Percentiles rank a stretch among this genome's conserved stretches.
phyloP scores from a whole-genome alignment of 2,888 invertebrate genomes.

The Zhuqinia jingwanae region DNA sequence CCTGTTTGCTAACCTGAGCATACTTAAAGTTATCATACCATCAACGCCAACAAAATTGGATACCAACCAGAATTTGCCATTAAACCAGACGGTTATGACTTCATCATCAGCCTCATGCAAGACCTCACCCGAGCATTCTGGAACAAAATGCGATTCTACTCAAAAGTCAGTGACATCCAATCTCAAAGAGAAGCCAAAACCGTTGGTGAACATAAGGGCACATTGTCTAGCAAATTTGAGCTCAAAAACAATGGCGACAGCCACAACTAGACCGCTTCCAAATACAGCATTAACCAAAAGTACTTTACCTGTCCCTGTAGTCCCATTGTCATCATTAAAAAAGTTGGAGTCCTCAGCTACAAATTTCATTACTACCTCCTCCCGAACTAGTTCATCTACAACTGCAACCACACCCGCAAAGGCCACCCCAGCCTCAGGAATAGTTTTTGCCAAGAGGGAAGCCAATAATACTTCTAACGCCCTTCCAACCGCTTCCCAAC shows the following conservation, averaged over 20 bases:
- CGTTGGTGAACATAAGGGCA: conserved; percentile 40
- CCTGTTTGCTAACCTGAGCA: background rate
- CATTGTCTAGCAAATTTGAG: conserved; percentile 16
- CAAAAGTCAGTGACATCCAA: background rate
- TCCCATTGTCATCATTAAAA: background rate
- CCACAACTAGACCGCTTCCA: background rate
- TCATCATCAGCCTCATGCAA: background rate
- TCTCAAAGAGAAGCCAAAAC: background rate
- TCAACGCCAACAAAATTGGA: conserved; percentile 55
- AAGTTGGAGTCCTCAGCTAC: background rate
- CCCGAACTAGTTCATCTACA: too few relatives aligned
- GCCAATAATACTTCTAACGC: background rate
- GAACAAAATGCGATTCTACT: background rate
- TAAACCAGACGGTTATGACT: background rate
- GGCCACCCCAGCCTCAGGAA: conserved; percentile 32
- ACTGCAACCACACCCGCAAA: background rate
- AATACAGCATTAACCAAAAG: background rate
- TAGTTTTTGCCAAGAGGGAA: conserved; percentile 46
- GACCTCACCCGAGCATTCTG: background rate
- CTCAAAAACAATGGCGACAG: background rate
- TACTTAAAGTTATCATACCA: conserved; percentile 47
- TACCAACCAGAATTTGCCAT: conserved; percentile 26
- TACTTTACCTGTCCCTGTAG: background rate
- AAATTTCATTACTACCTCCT: background rate
- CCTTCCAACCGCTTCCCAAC: conserved; percentile 49